A percentile compares a stretch with the other conserved stretches of the same genome.
These are phyloP conservation scores for Azorinus chamasolen DNA, from an alignment of 2,888 invertebrate species.

Conservation along the genomic window DNA sequence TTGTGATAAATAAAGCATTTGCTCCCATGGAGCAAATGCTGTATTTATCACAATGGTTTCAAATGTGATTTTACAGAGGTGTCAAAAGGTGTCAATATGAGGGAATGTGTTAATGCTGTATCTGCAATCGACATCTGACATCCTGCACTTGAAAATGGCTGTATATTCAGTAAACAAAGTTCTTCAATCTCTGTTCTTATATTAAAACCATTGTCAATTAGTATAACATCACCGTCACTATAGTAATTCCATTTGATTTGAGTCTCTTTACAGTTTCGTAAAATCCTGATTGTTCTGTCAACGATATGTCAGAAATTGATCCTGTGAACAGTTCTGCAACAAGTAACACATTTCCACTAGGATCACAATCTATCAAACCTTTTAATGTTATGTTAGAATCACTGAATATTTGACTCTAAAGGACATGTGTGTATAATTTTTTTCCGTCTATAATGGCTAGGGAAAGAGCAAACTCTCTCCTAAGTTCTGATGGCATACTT, in stretches of 20 bases:
- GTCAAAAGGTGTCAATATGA: no score
- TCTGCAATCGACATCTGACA: constrained; percentile 5
- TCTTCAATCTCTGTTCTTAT: constrained; percentile 6
- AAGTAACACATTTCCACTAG: constrained; percentile 34
- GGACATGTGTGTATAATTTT: constrained; percentile 35
- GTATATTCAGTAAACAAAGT: constrained; percentile 19
- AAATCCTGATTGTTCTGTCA: constrained; percentile 7
- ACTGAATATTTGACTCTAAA: constrained; percentile 34
- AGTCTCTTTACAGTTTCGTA: constrained; percentile 5
- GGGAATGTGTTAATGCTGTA: no score
- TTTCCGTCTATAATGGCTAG: constrained; percentile 48
- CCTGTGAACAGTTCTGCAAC: constrained; percentile 22
- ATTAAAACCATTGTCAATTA: constrained; percentile 25
- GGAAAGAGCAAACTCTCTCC: constrained; percentile 37
- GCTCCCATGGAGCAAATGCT: no score
- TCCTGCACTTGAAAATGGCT: not conserved
- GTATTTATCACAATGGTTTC: no score
- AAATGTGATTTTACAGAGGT: no score
- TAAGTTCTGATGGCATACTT: constrained; percentile 39
- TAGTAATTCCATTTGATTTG: constrained; percentile 11
- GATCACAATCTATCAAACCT: constrained; percentile 36
- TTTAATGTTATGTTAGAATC: no score
- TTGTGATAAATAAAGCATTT: no score
- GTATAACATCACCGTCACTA: constrained; percentile 2
- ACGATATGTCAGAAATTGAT: constrained; percentile 20